Percentiles rank a stretch among this genome's conserved stretches.
Conservation (phyloP, 2,888 invertebrate genomes). For the Ormyrus thymus region DNA sequence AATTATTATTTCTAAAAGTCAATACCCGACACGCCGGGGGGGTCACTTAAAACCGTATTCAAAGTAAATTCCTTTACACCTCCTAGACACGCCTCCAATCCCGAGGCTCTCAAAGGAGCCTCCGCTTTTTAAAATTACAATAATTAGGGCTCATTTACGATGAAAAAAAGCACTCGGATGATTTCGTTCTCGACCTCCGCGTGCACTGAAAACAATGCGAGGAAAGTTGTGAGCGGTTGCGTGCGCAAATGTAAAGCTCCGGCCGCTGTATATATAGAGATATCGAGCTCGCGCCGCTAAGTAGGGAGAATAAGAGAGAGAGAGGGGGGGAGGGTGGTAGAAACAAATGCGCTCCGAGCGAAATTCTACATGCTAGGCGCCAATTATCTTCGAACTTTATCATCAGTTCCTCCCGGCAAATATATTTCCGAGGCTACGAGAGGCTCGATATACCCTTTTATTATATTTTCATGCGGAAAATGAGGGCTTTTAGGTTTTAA, state of each 20-base stretch:
- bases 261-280: not conserved
- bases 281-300: not conserved
- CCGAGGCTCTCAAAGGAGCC: too few relatives aligned
- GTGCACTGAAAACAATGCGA: not conserved
- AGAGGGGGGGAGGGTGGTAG: not conserved
- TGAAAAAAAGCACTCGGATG: constrained; percentile 10
- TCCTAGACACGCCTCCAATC: too few relatives aligned
- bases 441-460: not conserved
- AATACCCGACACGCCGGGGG: too few relatives aligned
- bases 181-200: not conserved
- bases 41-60: too few relatives aligned
- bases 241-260: constrained; percentile 14
- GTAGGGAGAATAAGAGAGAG: not conserved
- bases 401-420: constrained; percentile 26
- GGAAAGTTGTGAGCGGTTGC: constrained; percentile 8
- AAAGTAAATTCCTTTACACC: not conserved
- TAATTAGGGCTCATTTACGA: constrained; percentile 36
- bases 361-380: constrained; percentile 1
- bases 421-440: constrained; percentile 7
- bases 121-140: not conserved
- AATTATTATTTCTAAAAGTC: too few relatives aligned
- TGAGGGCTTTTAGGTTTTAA: not conserved
- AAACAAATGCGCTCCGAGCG: not conserved
- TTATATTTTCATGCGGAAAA: constrained; percentile 5
- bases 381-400: constrained; percentile 41